phyloP scores from a whole-genome alignment of 2,888 invertebrate species.

The Tiphia femorata region DNA sequence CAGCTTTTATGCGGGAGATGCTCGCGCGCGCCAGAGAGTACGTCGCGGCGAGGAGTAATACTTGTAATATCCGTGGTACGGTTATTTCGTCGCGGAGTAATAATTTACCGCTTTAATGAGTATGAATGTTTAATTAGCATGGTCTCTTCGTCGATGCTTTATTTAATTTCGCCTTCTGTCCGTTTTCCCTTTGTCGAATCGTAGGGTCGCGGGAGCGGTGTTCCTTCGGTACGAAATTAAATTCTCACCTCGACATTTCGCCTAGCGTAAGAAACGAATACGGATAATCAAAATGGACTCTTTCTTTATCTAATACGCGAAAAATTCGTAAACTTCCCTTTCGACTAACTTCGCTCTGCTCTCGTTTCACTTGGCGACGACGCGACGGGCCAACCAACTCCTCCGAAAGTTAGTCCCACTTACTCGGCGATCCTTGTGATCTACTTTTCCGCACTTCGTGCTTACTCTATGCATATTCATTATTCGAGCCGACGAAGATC shows the following conservation, averaged over 20 bases:
- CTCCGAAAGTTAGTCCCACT: constrained; percentile 39
- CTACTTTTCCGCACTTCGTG: constrained; percentile 31
- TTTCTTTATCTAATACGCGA: constrained; percentile 17
- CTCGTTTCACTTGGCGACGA: too few relatives aligned
- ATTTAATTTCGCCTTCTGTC: too few relatives aligned
- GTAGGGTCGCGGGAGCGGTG: background rate
- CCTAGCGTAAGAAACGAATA: too few relatives aligned
- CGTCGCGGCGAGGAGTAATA: too few relatives aligned
- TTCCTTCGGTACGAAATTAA: too few relatives aligned
- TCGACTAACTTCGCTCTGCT: background rate
- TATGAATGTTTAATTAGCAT: constrained; percentile 11
- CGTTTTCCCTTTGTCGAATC: background rate
- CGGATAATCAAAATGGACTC: too few relatives aligned
- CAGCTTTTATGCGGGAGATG: too few relatives aligned
- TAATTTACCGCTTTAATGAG: constrained; percentile 23
- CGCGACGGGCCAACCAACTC: constrained; percentile 10
- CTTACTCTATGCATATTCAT: constrained; percentile 41
- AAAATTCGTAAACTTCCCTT: too few relatives aligned
- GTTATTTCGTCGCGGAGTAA: too few relatives aligned
- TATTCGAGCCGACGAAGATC: constrained; percentile 4
- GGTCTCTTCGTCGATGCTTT: constrained; percentile 2
- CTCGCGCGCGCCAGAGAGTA: too few relatives aligned
- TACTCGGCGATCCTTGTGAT: constrained; percentile 40
- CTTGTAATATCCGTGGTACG: too few relatives aligned
- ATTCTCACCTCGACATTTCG: too few relatives aligned